phyloP scores from a whole-genome alignment of 2,113 vertebrate species.

The Promerops cafer region DNA sequence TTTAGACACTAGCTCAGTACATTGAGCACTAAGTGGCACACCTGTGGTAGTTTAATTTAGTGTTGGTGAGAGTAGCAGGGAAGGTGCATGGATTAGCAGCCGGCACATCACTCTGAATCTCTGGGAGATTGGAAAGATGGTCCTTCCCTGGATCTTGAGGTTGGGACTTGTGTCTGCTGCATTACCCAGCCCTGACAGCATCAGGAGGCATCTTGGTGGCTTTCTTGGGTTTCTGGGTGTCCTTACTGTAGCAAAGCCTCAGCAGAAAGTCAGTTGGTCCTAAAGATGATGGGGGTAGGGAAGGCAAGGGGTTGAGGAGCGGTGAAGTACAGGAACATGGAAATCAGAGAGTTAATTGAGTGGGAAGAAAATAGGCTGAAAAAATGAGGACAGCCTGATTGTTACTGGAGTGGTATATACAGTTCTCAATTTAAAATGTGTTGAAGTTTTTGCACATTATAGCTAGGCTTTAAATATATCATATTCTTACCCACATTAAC shows the following conservation, averaged over 20 bases:
- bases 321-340: background rate
- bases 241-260: background rate
- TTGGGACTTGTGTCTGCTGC: background rate
- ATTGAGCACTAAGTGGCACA: background rate
- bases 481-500: background rate
- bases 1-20: background rate
- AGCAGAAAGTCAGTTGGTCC: background rate
- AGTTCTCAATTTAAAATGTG: background rate
- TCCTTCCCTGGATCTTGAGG: background rate
- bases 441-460: background rate
- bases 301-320: background rate
- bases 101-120: fast-evolving
- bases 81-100: background rate
- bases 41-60: background rate
- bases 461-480: background rate
- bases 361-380: background rate
- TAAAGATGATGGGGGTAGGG: background rate
- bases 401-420: background rate
- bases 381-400: background rate
- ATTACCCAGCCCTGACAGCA: background rate
- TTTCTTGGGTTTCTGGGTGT: background rate
- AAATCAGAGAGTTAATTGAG: background rate
- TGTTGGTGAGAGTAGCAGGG: background rate
- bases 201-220: background rate
- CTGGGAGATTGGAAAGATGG: background rate